phyloP scores from a whole-genome alignment of 2,113 vertebrate species.

The Choloepus hoffmanni region DNA sequence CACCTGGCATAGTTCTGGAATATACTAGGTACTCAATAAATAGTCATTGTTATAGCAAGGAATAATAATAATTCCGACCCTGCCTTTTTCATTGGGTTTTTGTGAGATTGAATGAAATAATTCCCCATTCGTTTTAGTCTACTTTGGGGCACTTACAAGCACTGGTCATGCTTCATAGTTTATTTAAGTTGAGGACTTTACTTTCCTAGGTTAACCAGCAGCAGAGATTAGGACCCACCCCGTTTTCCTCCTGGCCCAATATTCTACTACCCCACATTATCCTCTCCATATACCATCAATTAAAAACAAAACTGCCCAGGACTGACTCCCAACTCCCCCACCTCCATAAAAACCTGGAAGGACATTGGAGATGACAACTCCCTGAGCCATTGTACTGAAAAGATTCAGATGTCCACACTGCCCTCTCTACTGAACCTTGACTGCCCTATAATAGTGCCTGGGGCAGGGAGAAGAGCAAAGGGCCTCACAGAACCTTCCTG shows the following conservation, averaged over 20 bases:
- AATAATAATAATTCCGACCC: neutral
- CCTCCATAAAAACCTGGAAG: neutral
- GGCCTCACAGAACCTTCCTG: neutral
- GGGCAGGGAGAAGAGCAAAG: neutral
- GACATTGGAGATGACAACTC: neutral
- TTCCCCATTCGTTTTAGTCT: neutral
- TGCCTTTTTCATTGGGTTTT: neutral
- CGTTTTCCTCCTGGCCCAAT: neutral
- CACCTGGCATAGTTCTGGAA: neutral
- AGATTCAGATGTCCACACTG: neutral
- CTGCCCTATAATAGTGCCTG: neutral
- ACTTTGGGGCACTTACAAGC: neutral
- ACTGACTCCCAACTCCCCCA: neutral
- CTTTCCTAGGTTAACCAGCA: neutral
- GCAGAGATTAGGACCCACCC: neutral
- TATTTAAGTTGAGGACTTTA: neutral
- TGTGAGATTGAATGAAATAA: neutral
- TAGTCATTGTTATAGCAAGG: neutral
- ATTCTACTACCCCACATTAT: neutral
- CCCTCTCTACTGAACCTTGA: neutral
- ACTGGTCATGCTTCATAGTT: fast-evolving
- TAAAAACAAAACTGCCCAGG: neutral
- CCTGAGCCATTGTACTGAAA: neutral
- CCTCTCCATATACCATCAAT: neutral
- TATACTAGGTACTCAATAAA: neutral